Base-by-base conservation (phyloP, 2,797 vertebrate species). In the Centropyge bicolor region DNA sequence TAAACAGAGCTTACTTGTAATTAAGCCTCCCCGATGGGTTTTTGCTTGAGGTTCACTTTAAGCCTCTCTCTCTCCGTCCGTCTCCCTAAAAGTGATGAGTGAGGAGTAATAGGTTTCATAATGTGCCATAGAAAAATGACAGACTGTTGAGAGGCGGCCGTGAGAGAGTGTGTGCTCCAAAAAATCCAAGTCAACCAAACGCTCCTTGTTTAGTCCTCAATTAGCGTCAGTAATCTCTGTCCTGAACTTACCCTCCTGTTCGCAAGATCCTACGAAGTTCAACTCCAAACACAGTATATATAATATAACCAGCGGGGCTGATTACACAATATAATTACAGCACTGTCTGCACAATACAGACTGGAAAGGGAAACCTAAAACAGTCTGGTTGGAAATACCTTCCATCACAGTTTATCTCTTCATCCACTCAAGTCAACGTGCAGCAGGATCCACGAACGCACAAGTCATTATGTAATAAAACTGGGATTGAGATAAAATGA, bases 1-100 rank as follows among this genome's bases (percentile, higher is more conserved):
- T 92, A 93, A 92, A 92, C 84, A 84, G 85, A 92, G 91, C 90
- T 92, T 91, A 92, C 82, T 90, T 83, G 85, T 92, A 91, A 94
- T 92, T 91, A 93, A 91, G 87, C 84, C 80, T 92, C 86, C 83
- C 90, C 83, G 88, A 90, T 84, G 86, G 88, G 82, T 85, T 91
- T n/a, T 84, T 82, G 75, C 88, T 80, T 66, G 79, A 87, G 83
- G 84, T 92, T 92, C 79, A 54, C 48, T 76, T 74, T 88, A 82
- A 89, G 88, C 84, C 74, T 78, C 86, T 72, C 68, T 85, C 60
- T 82, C 55, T 71, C 67, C 20, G 40, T 82, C 76, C 85, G 74
- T 87, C 82, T 82, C 74, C 74, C 60, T 49, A 16, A 65, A 74
- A 87, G 86, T 72, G 90, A 91, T 57, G 90, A 93, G 84, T 76